Percentiles rank a stretch among this genome's conserved stretches.
Evolutionary conservation across 2,797 vertebrate species (phyloP).

Genomic region (Caiman crocodilus): DNA sequence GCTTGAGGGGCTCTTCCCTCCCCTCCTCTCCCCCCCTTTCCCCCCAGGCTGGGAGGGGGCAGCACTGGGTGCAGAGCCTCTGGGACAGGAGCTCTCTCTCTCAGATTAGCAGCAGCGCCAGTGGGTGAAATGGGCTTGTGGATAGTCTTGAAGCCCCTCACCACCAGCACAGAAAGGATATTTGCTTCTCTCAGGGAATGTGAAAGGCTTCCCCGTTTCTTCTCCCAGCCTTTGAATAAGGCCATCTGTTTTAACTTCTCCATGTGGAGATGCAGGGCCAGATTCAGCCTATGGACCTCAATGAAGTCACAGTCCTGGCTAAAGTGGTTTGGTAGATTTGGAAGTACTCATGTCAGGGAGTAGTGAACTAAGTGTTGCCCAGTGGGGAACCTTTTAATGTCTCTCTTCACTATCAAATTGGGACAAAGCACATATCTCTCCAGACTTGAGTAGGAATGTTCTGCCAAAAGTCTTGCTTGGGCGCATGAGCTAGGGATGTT

Average conservation of each 20-base stretch:
- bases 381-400: conserved; percentile 53
- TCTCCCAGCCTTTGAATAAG: background rate
- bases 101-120: background rate
- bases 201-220: no score
- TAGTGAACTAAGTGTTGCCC: conserved; percentile 62
- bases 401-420: conserved; percentile 46
- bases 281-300: conserved; percentile 51
- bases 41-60: background rate
- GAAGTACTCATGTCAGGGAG: conserved; percentile 66
- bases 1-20: background rate
- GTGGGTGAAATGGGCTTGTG: background rate
- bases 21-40: background rate
- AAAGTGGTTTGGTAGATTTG: conserved; percentile 74
- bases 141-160: background rate
- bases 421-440: background rate
- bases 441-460: background rate
- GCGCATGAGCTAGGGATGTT: rapidly evolving
- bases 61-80: background rate
- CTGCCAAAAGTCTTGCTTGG: background rate
- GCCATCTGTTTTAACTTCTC: conserved; percentile 57
- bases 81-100: background rate
- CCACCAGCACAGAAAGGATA: background rate
- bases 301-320: conserved; percentile 68
- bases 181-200: no score
- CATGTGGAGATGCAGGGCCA: conserved; percentile 54